Conservation (phyloP, 2,113 vertebrate species). For the Leptosomus discolor region DNA sequence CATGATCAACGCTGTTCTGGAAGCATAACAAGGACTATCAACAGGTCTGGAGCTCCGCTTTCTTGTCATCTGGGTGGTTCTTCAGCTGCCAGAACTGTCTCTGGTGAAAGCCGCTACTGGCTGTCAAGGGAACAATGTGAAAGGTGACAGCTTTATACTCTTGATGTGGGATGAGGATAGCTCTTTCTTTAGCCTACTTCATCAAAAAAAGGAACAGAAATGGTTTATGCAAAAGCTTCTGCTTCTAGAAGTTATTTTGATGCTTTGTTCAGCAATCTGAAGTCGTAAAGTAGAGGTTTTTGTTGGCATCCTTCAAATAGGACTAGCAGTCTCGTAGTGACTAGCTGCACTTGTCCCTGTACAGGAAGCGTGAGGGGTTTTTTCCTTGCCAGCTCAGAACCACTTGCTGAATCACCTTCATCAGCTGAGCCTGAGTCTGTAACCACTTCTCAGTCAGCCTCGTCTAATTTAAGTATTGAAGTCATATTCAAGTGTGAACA, state of each 20-base stretch:
- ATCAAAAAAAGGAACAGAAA: neutral
- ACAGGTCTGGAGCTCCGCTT: neutral
- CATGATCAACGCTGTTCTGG: accelerated
- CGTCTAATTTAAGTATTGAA: slow-evolving; percentile 9
- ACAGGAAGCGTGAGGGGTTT: slow-evolving; percentile 33
- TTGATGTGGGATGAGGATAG: neutral
- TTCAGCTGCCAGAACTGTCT: neutral
- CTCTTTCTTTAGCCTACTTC: neutral
- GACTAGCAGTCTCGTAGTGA: neutral
- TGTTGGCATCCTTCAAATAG: neutral
- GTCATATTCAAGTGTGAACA: slow-evolving; percentile 3
- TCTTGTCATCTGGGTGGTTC: neutral
- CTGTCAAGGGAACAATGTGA: neutral
- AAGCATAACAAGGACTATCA: neutral
- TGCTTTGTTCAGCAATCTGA: neutral
- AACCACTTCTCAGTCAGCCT: neutral
- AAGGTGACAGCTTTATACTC: neutral
- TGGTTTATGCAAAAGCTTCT: neutral
- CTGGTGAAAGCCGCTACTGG: neutral
- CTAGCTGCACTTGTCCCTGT: neutral
- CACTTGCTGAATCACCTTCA: slow-evolving; percentile 49
- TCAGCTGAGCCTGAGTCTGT: slow-evolving; percentile 57
- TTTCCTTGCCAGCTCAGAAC: slow-evolving; percentile 50
- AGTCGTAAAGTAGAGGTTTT: neutral
- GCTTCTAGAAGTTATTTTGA: slow-evolving; percentile 29